Evolutionary conservation across 2,888 invertebrate species (phyloP).

Genomic region (Plemyria rubiginata): DNA sequence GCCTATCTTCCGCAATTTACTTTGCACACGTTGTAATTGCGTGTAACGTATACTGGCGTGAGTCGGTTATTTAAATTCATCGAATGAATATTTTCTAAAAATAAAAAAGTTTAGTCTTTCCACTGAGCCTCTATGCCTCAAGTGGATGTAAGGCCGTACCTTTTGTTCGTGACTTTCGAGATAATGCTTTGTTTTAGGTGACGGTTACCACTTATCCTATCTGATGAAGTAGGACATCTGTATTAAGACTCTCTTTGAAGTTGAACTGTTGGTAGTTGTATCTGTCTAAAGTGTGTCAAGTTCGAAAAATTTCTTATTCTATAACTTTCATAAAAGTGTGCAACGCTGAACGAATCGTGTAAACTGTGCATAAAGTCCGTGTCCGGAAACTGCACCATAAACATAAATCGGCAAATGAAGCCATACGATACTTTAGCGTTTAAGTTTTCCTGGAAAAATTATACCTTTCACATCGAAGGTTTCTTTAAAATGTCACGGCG

Average conservation of each 20-base stretch:
- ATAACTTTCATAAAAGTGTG: neutral
- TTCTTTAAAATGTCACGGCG: conserved; percentile 51
- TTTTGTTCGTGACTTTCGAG: too few species aligned
- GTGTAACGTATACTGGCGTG: conserved; percentile 4
- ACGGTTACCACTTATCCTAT: too few species aligned
- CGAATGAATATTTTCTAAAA: neutral
- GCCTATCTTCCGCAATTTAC: conserved; percentile 27
- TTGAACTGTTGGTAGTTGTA: too few species aligned
- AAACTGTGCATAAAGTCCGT: conserved; percentile 3
- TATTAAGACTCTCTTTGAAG: too few species aligned
- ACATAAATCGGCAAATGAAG: conserved; percentile 42
- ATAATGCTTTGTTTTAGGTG: too few species aligned
- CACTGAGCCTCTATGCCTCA: too few species aligned
- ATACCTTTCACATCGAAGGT: conserved; percentile 33
- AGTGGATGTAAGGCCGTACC: too few species aligned
- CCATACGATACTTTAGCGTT: conserved; percentile 38
- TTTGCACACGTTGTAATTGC: conserved; percentile 17
- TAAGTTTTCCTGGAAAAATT: conserved; percentile 31
- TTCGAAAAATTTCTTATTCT: too few species aligned
- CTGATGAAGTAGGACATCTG: too few species aligned
- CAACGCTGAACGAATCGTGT: conserved; percentile 4
- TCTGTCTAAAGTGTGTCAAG: too few species aligned
- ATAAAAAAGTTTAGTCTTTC: too few species aligned
- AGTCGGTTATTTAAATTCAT: neutral
- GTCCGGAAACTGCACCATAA: conserved; percentile 8